phyloP scores from a whole-genome alignment of 2,113 vertebrate genomes.

The Tachysurus fulvidraco region DNA sequence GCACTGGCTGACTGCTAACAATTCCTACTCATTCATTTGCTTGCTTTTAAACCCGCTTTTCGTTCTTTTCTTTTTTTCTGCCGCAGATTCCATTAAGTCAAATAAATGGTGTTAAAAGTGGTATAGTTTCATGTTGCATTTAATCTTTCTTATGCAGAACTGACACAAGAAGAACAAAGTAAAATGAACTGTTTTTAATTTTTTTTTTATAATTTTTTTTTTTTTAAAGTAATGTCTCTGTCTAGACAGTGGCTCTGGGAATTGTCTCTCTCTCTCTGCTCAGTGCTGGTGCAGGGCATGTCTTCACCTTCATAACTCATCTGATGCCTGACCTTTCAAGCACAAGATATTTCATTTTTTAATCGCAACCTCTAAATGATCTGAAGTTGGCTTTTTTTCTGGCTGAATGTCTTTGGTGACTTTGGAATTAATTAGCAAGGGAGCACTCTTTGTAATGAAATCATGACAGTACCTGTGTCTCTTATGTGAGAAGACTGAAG shows the following conservation, averaged over 20 bases:
- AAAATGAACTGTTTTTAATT: constrained; percentile 13
- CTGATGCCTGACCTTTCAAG: constrained; percentile 42
- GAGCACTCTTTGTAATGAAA: constrained; percentile 17
- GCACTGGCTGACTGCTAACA: constrained; percentile 16
- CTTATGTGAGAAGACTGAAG: constrained; percentile 10
- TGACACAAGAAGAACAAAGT: constrained; percentile 33
- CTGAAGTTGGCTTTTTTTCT: background rate
- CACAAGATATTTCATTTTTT: constrained; percentile 36
- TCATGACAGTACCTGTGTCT: background rate
- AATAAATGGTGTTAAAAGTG: constrained; percentile 23
- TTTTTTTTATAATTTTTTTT: background rate
- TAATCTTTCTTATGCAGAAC: constrained; percentile 27
- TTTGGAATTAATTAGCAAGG: constrained; percentile 32
- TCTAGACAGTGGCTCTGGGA: constrained; percentile 28
- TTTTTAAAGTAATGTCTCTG: background rate
- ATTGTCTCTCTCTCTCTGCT: background rate
- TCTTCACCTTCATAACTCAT: constrained; percentile 30
- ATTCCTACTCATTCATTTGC: background rate
- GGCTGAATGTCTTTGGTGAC: background rate
- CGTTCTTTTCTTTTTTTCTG: constrained; percentile 10
- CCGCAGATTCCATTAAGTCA: constrained; percentile 19
- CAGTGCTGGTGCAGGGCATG: constrained; percentile 6
- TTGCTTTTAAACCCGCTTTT: constrained; percentile 24
- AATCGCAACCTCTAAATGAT: constrained; percentile 38
- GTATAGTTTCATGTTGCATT: constrained; percentile 29